Evolutionary conservation across 2,113 vertebrate species (phyloP).

Genomic region (Phyllostomus discolor): DNA sequence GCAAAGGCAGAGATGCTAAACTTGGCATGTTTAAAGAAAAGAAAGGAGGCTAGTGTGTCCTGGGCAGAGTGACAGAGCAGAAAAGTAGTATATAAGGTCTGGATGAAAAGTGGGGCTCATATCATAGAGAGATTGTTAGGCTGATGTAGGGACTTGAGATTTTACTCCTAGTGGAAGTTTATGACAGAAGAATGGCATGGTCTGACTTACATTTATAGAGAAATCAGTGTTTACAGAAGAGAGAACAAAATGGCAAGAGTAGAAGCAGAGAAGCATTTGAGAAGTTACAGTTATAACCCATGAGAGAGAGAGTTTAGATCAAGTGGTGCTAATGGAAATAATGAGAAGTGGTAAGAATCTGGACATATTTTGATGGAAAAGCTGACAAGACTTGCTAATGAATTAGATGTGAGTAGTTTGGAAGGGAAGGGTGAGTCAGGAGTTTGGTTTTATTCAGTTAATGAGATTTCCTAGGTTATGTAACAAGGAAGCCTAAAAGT

Average conservation of each 20-base stretch:
- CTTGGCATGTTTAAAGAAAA: neutral
- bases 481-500: neutral
- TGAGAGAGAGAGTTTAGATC: neutral
- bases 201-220: neutral
- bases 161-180: neutral
- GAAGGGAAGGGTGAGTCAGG: neutral
- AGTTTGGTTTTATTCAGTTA: neutral
- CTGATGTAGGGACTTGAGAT: neutral
- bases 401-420: neutral
- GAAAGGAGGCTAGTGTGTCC: neutral
- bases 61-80: neutral
- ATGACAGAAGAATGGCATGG: neutral
- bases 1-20: neutral
- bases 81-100: neutral
- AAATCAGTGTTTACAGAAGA: neutral
- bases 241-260: neutral
- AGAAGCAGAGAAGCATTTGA: neutral
- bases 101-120: neutral
- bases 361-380: neutral
- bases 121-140: neutral
- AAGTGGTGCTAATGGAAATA: neutral
- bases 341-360: neutral
- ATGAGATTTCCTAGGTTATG: neutral
- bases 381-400: neutral
- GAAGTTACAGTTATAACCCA: neutral